Conservation (phyloP, 2,113 vertebrate genomes). For the Brachypodius melanocephalos region DNA sequence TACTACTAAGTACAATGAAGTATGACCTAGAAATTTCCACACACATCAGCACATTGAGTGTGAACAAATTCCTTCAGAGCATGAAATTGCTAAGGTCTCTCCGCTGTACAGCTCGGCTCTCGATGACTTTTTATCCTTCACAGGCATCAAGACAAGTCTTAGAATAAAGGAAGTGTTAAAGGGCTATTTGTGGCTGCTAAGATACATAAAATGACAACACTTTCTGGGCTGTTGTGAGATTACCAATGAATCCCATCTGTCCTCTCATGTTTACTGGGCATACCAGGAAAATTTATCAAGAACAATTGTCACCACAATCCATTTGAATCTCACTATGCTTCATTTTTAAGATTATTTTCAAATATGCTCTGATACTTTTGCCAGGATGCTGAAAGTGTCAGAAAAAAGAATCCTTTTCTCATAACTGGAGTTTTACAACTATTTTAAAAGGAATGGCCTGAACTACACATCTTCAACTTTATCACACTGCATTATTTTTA, state of each 20-base stretch:
- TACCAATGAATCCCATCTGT: background rate
- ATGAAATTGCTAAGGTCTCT: background rate
- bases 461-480: background rate
- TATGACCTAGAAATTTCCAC: background rate
- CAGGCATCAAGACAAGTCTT: background rate
- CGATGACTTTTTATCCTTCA: background rate
- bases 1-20: background rate
- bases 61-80: background rate
- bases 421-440: background rate
- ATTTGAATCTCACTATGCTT: background rate
- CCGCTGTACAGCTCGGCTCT: background rate
- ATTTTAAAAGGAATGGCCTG: background rate
- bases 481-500: background rate
- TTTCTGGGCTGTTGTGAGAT: background rate
- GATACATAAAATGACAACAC: background rate
- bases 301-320: background rate
- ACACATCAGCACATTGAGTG: background rate
- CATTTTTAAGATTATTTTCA: background rate
- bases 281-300: background rate
- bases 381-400: background rate
- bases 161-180: background rate
- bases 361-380: background rate
- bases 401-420: background rate
- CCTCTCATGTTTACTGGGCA: background rate
- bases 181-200: background rate